phyloP scores from a whole-genome alignment of 2,797 vertebrate genomes.

The Takifugu rubripes region DNA sequence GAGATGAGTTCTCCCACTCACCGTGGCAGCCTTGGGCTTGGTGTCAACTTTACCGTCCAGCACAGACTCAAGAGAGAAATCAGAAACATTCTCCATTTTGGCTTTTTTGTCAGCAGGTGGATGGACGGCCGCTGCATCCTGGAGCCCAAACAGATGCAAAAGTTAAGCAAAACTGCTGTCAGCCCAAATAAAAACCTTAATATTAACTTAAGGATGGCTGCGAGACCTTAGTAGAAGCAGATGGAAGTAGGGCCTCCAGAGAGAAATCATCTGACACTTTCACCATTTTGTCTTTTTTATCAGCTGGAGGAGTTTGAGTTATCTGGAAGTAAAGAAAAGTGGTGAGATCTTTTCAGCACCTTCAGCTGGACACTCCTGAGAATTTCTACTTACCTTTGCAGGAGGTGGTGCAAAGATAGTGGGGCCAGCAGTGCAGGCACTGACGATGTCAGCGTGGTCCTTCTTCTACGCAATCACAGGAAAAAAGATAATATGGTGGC shows the following conservation, averaged over 20 bases:
- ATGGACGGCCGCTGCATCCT: conserved; percentile 38
- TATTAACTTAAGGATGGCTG: not conserved
- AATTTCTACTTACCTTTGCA: conserved; percentile 24
- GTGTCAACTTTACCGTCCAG: conserved; percentile 12
- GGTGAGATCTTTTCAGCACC: not conserved
- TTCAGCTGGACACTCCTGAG: not conserved
- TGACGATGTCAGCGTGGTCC: conserved; percentile 25
- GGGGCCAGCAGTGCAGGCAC: conserved; percentile 45
- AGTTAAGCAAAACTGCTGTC: no score
- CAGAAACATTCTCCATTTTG: conserved; percentile 40
- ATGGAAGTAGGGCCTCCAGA: conserved; percentile 32
- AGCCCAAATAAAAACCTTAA: no score
- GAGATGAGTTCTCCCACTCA: conserved; percentile 20
- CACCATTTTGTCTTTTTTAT: conserved; percentile 38
- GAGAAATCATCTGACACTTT: conserved; percentile 56
- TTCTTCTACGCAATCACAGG: conserved; percentile 25
- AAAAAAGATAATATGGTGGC: no score
- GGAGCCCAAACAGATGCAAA: not conserved
- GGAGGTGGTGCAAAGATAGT: conserved; percentile 59
- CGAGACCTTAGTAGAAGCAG: conserved; percentile 30
- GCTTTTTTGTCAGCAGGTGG: conserved; percentile 68
- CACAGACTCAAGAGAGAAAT: conserved; percentile 11
- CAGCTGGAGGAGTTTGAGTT: conserved; percentile 30
- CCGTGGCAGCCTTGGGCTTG: conserved; percentile 53
- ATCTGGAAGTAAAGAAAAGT: conserved; percentile 31